Evolutionary conservation across 1,140 invertebrate genomes (phyloP), one percentile per base, ranked within the genome.

Genomic region (Bombus picipes): DNA sequence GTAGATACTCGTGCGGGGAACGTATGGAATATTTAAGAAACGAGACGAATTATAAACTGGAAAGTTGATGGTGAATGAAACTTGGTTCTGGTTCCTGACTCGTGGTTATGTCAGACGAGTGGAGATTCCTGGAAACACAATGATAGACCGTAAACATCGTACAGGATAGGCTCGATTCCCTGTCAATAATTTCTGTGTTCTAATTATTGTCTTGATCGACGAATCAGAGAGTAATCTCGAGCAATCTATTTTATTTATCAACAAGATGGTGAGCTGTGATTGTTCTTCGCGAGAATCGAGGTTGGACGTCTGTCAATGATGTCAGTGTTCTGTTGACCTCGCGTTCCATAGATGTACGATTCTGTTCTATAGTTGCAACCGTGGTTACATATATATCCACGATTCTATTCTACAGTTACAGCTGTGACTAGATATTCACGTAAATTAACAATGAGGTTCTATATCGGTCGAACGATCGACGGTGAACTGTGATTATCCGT

Each of bases 401-500:
- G 32, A 34, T 53, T 47, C n/a, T 74, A 34, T 47, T 22, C 72
- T 53, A 4, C 1, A 22, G 28, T 12, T 41, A 18, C 9, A n/a
- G 34, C 22, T n/a, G n/a, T 53, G 41, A 12, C 57, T 59, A 28
- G 9, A 59, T 62, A 62, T 47, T 53, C 72, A 15, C 28, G 41
- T 34, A 13, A 74, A 53, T 74, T 25, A 25, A 59, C 39, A 39
- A 12, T 43, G n/a, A 28, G 32, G 28, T 53, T 59, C 72, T 9
- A 25, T 57, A 34, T 57, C 43, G 43, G 25, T 53, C 43, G n/a
- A 32, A 9, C 25, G 25, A n/a, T n/a, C 34, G 57, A 66, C 39
- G 43, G 62, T 78, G 76, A 78, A 66, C 62, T 66, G 62, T 78
- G 59, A 78, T 78, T 65, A 41, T 37, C 34, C 18, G 12, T 62